These are phyloP conservation scores for Geophilus truncorum DNA, from an alignment of 2,888 invertebrate species.

Conservation along the genomic window DNA sequence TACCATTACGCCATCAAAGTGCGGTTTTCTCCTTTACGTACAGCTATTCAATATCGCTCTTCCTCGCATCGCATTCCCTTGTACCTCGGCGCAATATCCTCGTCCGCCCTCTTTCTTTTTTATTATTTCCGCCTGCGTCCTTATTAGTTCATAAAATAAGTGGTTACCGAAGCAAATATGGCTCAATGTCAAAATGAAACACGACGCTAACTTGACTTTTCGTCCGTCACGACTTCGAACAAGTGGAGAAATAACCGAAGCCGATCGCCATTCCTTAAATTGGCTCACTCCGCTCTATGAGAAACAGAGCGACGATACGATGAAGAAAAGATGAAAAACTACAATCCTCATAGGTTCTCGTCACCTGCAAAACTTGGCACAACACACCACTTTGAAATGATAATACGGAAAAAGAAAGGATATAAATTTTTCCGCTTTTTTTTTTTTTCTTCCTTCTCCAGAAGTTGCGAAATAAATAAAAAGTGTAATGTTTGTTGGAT, in stretches of 20 bases:
- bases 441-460: background rate
- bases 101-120: background rate
- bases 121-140: background rate
- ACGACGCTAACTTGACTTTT: background rate
- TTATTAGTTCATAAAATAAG: background rate
- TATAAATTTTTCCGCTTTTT: too few relatives aligned
- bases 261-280: background rate
- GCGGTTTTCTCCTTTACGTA: background rate
- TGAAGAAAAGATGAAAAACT: background rate
- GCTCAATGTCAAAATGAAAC: background rate
- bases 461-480: background rate
- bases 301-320: background rate
- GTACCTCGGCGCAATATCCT: background rate
- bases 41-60: background rate
- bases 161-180: conserved; percentile 5
- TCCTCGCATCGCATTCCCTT: background rate
- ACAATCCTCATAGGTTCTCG: background rate
- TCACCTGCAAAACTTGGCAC: background rate
- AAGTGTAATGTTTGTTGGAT: background rate
- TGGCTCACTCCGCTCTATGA: background rate
- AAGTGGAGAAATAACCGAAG: background rate
- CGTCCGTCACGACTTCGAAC: background rate
- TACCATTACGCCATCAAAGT: background rate
- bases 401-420: background rate
- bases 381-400: background rate